Base-by-base conservation (phyloP, 64 coral and sea anemone species). In the Trachythela sp. region DNA sequence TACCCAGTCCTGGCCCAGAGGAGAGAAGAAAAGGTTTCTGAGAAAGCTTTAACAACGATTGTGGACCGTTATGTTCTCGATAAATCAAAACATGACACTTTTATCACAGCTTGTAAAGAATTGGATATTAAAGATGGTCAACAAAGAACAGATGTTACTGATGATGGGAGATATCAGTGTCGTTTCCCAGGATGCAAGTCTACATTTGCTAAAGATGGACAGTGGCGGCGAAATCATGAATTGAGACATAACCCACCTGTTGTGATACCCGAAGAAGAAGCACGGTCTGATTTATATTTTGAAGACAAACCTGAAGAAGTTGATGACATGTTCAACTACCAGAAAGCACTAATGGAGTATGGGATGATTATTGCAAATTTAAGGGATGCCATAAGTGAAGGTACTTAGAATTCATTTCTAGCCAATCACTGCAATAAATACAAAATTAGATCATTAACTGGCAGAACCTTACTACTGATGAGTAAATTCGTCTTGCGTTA, bases 271-370 rank as follows among this genome's bases (percentile, higher is more conserved):
- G 40, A 84, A n/a, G 35, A 89, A 35, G 52, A 27, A 77, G 48
- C 54, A 1, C 76, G 8, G 14, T 72, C 87, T 32, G 39, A 14
- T 30, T 17, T 45, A 7, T n/a, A 64, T 32, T 41, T 39, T 41
- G 86, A 68, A 68, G 42, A 68, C 32, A 64, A 32, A n/a, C 89
- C 54, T 59, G 6, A 2, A 11, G 54, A 59, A 59, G 14, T 40
- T 26, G 92, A 89, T 93, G 92, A 90, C 54, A 94, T 94, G 88
- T 88, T 90, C 33, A 94, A 90, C 85, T 90, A 94, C 84, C 92
- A 90, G 80, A 90, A 85, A 39, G 89, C 92, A 32, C 84, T 94
- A 26, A 71, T 90, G 42, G 88, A 94, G 45, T 94, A 94, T 94
- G 92, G 50, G 38, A 94, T 94, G 92, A 26, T 94, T 52, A 83